Percentiles rank a stretch among this genome's conserved stretches.
phyloP scores from a whole-genome alignment of 2,113 vertebrate species.

The Calyptommatus sinebrachiatus region DNA sequence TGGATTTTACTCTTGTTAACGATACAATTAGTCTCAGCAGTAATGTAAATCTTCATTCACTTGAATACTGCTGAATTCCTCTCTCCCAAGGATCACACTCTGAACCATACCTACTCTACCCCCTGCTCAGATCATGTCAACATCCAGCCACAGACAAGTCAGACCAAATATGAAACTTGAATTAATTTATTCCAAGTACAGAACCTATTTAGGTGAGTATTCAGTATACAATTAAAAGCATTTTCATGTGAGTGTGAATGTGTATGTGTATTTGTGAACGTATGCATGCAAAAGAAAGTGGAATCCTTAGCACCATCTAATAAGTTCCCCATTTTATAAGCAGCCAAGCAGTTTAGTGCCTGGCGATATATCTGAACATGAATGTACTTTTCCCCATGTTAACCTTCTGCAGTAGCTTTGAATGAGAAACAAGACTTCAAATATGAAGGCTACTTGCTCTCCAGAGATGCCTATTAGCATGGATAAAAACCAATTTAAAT shows the following conservation, averaged over 20 bases:
- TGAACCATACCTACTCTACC: not conserved
- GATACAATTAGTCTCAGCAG: too few species aligned
- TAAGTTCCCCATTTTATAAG: conserved; percentile 7
- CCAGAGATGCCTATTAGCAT: conserved; percentile 47
- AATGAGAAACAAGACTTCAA: conserved; percentile 24
- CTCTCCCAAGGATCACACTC: not conserved
- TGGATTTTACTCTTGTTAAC: not conserved
- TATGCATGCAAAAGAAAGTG: not conserved
- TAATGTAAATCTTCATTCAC: not conserved
- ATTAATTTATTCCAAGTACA: not conserved
- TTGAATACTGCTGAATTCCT: not conserved
- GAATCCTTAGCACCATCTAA: not conserved
- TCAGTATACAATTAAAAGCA: too few species aligned
- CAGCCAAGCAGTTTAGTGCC: conserved; percentile 12
- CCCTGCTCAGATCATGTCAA: not conserved
- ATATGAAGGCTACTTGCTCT: conserved; percentile 41
- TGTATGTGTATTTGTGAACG: too few species aligned
- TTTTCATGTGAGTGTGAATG: too few species aligned
- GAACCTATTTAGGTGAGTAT: not conserved
- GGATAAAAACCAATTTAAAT: conserved; percentile 23
- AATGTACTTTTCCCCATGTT: conserved; percentile 18
- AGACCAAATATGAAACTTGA: not conserved
- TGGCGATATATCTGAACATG: conserved; percentile 1
- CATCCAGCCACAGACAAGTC: not conserved
- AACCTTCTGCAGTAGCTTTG: conserved; percentile 20